A percentile compares a stretch with the other conserved stretches of the same genome.
phyloP scores from a whole-genome alignment of 2,113 vertebrate genomes.

The Ginglymostoma cirratum region DNA sequence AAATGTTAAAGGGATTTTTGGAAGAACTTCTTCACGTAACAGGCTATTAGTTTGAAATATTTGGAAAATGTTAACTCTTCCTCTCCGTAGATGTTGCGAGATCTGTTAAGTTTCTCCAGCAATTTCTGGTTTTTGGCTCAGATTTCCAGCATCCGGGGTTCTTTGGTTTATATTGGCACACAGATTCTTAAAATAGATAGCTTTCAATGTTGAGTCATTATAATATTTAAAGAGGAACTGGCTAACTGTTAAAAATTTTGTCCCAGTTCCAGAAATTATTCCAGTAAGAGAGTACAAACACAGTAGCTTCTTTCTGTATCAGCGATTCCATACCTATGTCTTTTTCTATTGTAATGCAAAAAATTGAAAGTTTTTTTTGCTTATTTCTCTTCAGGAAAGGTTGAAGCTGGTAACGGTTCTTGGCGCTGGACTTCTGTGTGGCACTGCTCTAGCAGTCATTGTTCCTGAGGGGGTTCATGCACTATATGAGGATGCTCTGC shows the following conservation, averaged over 20 bases:
- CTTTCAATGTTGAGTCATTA: not conserved
- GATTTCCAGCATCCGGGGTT: too few species aligned
- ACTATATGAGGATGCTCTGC: slow-evolving; percentile 90
- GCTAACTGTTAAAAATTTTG: not conserved
- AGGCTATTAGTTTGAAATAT: too few species aligned
- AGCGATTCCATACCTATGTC: too few species aligned
- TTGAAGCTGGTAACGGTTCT: slow-evolving; percentile 91
- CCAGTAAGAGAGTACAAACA: not conserved
- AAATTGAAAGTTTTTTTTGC: slow-evolving; percentile 27
- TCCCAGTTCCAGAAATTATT: not conserved
- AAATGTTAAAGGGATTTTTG: not conserved
- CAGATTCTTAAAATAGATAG: not conserved
- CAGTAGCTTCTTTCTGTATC: not conserved
- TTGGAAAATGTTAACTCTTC: too few species aligned
- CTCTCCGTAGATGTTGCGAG: too few species aligned
- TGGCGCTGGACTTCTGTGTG: slow-evolving; percentile 91
- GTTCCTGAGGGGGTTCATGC: slow-evolving; percentile 96
- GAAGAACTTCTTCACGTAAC: not conserved
- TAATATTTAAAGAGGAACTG: not conserved
- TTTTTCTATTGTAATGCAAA: not conserved
- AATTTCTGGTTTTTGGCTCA: too few species aligned
- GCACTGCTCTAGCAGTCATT: slow-evolving; percentile 91
- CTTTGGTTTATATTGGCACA: too few species aligned
- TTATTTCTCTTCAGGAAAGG: slow-evolving; percentile 67
- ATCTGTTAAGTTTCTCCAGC: too few species aligned